Percentiles rank a stretch among this genome's conserved stretches.
Conservation (phyloP, 2,113 vertebrate species). For the Sitta europaea region DNA sequence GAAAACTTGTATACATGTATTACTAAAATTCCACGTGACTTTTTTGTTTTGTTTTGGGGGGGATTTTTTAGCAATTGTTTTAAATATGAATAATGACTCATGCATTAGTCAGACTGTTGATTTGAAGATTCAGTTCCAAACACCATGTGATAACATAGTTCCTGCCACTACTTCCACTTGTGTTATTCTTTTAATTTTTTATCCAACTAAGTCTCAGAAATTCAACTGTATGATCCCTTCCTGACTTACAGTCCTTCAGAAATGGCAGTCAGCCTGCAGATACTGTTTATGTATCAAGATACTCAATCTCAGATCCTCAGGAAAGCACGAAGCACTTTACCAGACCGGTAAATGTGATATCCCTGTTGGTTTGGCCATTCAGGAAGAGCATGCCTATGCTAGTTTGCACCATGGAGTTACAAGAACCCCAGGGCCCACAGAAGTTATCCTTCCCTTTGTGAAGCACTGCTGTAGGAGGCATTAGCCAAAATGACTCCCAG, state of each 20-base stretch:
- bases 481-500: background rate
- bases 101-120: background rate
- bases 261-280: background rate
- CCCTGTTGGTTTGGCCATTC: background rate
- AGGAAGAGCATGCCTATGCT: background rate
- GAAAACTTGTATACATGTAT: background rate
- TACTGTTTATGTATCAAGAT: background rate
- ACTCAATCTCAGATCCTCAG: background rate
- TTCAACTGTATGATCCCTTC: background rate
- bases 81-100: background rate
- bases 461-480: background rate
- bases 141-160: background rate
- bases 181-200: accelerated
- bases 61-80: background rate
- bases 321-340: background rate
- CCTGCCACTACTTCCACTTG: background rate
- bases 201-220: background rate
- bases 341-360: background rate
- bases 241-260: background rate
- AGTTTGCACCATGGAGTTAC: accelerated
- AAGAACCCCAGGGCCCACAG: background rate
- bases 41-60: background rate
- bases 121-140: background rate
- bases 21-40: background rate
- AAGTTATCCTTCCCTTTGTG: background rate